These are phyloP conservation scores for Sylvilagus bachmani DNA, from an alignment of 2,113 vertebrate species.

Conservation along the genomic window DNA sequence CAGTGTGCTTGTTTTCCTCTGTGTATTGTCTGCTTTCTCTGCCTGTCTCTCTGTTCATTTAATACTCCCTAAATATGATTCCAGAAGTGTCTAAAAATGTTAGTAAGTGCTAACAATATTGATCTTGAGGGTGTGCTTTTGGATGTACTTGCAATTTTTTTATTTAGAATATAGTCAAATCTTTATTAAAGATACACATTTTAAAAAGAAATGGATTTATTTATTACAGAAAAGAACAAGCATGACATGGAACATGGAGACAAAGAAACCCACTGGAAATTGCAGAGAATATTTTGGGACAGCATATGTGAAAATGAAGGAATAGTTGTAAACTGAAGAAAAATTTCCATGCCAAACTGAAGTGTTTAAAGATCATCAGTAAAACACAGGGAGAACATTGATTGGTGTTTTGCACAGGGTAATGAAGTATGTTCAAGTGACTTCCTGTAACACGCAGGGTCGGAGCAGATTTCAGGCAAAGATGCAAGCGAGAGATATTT, in stretches of 20 bases:
- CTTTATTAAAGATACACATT: not conserved
- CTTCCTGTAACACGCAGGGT: not conserved
- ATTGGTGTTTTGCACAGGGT: not conserved
- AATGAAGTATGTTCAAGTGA: not conserved
- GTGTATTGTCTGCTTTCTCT: not conserved
- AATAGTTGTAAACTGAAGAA: not conserved
- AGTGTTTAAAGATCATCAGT: not conserved
- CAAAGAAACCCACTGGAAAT: not conserved
- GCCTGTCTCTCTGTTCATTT: not conserved
- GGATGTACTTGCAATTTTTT: not conserved
- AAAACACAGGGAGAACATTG: not conserved
- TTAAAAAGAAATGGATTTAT: not conserved
- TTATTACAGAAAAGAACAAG: not conserved
- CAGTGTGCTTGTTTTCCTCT: not conserved
- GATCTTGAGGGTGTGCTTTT: not conserved
- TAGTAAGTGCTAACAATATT: not conserved
- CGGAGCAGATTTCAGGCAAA: not conserved
- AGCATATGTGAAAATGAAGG: not conserved
- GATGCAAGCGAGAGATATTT: not conserved
- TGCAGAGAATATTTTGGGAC: not conserved
- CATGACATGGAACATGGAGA: not conserved
- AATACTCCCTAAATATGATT: not conserved
- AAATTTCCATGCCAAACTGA: not conserved
- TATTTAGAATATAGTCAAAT: not conserved
- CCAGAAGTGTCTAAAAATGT: not conserved